phyloP scores from a whole-genome alignment of 2,113 vertebrate genomes.

The Smithornis capensis region DNA sequence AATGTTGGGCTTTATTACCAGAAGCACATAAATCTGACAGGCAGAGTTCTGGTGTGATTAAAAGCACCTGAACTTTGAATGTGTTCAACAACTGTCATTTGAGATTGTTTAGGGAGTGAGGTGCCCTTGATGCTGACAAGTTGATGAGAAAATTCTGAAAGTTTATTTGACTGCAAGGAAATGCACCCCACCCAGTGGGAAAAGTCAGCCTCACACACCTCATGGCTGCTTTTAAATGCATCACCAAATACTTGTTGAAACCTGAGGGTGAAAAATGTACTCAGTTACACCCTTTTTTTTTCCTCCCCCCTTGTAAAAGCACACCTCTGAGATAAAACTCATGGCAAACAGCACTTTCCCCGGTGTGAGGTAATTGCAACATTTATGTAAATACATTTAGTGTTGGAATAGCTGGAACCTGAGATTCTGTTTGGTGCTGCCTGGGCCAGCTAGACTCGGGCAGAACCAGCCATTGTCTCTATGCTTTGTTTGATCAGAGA shows the following conservation, averaged over 20 bases:
- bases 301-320: background rate
- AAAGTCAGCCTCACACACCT: background rate
- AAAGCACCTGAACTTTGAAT: background rate
- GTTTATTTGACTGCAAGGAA: constrained; percentile 36
- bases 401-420: background rate
- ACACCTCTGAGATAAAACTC: background rate
- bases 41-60: background rate
- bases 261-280: constrained; percentile 41
- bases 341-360: background rate
- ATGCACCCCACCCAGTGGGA: constrained; percentile 5
- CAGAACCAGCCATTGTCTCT: background rate
- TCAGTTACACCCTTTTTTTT: background rate
- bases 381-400: background rate
- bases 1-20: background rate
- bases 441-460: background rate
- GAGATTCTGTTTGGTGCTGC: background rate
- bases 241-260: constrained; percentile 31
- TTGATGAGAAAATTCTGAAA: background rate
- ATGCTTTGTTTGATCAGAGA: background rate
- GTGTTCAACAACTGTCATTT: background rate
- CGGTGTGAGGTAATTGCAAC: background rate
- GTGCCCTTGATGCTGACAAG: background rate
- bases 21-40: background rate
- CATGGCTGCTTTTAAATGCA: background rate
- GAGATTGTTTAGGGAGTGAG: background rate